phyloP scores from a whole-genome alignment of 1,140 invertebrate genomes.

The Drosophila tsacasi region DNA sequence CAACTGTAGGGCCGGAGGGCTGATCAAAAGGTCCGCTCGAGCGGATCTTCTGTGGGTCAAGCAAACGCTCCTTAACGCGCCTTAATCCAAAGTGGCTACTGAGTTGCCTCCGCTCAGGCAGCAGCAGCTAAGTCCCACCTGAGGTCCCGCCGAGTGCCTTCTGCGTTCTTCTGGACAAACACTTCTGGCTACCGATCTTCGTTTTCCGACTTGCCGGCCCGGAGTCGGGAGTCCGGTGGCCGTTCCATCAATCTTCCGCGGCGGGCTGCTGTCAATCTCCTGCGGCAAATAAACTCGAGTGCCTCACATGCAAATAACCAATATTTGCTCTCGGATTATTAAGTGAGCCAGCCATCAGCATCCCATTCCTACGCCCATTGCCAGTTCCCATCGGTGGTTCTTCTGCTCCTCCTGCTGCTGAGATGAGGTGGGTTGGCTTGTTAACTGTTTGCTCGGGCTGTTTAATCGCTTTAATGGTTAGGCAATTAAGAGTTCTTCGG shows the following conservation, averaged over 20 bases:
- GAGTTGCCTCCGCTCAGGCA: constrained; percentile 59
- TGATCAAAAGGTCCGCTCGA: constrained; percentile 72
- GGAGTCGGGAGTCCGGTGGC: constrained; percentile 25
- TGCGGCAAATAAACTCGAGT: constrained; percentile 82
- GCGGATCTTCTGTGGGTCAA: constrained; percentile 71
- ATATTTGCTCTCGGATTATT: constrained; percentile 81
- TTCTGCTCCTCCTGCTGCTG: constrained; percentile 18
- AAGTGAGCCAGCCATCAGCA: constrained; percentile 73
- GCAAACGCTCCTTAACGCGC: constrained; percentile 59
- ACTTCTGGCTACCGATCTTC: constrained; percentile 71
- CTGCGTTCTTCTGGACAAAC: constrained; percentile 64
- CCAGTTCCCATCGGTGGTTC: constrained; percentile 35
- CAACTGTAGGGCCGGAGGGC: constrained; percentile 67
- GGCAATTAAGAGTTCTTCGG: constrained; percentile 70
- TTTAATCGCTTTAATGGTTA: constrained; percentile 82
- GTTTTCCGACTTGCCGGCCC: constrained; percentile 11
- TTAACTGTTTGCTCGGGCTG: constrained; percentile 71
- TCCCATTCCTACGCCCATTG: constrained; percentile 52
- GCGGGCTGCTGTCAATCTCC: constrained; percentile 76
- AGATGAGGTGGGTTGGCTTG: constrained; percentile 32
- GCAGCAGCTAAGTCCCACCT: constrained; percentile 34
- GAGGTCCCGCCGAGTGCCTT: constrained; percentile 25
- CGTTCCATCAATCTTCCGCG: constrained; percentile 55
- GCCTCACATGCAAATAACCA: constrained; percentile 72
- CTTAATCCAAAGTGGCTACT: constrained; percentile 82